A percentile compares a stretch with the other conserved stretches of the same genome.
Evolutionary conservation across 2,888 invertebrate species (phyloP).

Genomic region (Megalurothrips usitatus): DNA sequence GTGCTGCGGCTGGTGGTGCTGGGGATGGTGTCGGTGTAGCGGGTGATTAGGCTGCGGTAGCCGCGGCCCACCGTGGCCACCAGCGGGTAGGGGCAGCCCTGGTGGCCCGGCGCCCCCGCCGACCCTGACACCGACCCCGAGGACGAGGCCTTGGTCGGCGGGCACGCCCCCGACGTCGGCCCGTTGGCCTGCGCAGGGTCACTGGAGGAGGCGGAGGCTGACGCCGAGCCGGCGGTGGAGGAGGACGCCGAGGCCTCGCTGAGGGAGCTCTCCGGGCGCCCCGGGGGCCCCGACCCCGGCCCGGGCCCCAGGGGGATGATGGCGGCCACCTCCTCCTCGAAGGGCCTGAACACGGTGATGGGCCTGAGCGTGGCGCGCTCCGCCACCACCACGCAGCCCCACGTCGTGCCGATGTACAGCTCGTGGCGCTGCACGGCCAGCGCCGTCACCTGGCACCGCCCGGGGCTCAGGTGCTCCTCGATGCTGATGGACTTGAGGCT

Average conservation of each 20-base stretch:
- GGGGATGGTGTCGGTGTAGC: slow-evolving; percentile 41
- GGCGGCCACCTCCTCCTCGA: slow-evolving; percentile 70
- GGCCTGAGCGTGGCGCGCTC: slow-evolving; percentile 76
- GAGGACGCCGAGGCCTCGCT: background rate
- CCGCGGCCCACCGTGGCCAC: slow-evolving; percentile 78
- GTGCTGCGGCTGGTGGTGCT: background rate
- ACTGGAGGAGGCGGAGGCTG: slow-evolving; percentile 39
- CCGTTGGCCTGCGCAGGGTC: background rate
- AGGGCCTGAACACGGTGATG: slow-evolving; percentile 87
- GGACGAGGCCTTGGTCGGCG: background rate
- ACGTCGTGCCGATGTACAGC: slow-evolving; percentile 87
- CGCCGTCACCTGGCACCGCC: slow-evolving; percentile 70
- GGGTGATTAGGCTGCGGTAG: slow-evolving; percentile 65
- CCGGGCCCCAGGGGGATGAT: slow-evolving; percentile 55
- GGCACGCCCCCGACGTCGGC: background rate
- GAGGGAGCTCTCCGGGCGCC: background rate
- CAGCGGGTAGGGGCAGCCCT: slow-evolving; percentile 32
- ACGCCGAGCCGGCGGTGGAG: slow-evolving; percentile 32
- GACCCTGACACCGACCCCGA: no score
- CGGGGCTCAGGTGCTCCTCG: slow-evolving; percentile 76
- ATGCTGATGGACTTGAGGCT: slow-evolving; percentile 85
- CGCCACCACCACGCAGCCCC: slow-evolving; percentile 90
- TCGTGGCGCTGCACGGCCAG: slow-evolving; percentile 62
- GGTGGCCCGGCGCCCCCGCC: slow-evolving; percentile 34
- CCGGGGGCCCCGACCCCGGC: slow-evolving; percentile 42